phyloP scores from a whole-genome alignment of 2,888 invertebrate genomes.

The Clistopyga incitator region DNA sequence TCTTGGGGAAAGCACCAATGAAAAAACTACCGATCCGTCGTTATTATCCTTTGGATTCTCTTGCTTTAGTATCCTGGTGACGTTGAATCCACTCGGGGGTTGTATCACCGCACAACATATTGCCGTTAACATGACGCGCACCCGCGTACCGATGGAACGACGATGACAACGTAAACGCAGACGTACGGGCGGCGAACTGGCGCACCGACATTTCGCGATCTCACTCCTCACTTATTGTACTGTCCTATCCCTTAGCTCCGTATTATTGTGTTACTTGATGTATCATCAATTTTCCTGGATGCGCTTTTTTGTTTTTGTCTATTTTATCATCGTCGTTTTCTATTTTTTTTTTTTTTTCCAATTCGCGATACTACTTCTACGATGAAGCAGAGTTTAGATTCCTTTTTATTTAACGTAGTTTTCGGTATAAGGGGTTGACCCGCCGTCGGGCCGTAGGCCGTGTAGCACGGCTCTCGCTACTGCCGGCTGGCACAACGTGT shows the following conservation, averaged over 20 bases:
- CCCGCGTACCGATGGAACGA: constrained; percentile 47
- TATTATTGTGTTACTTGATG: background rate
- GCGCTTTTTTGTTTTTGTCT: background rate
- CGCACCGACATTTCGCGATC: constrained; percentile 65
- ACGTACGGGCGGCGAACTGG: constrained; percentile 57
- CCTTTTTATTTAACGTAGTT: constrained; percentile 30
- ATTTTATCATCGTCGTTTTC: background rate
- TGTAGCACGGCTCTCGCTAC: constrained; percentile 82
- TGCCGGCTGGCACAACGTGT: constrained; percentile 83
- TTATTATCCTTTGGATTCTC: constrained; percentile 62
- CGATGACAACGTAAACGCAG: constrained; percentile 43
- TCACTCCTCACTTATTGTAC: constrained; percentile 38
- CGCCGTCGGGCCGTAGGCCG: constrained; percentile 77
- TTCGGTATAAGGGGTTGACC: constrained; percentile 57
- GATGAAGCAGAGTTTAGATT: constrained; percentile 16
- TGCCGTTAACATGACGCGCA: constrained; percentile 51
- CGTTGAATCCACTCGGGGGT: constrained; percentile 47
- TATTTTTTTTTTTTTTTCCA: too few species aligned
- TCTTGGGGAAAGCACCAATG: background rate
- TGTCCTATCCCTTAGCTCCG: constrained; percentile 1
- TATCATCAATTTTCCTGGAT: background rate
- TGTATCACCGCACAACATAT: constrained; percentile 49
- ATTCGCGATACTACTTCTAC: background rate
- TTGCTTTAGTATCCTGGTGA: constrained; percentile 55
- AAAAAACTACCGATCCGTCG: constrained; percentile 57